A percentile compares a stretch with the other conserved stretches of the same genome.
phyloP scores from a whole-genome alignment of 2,113 vertebrate species.

The Xenopus laevis region DNA sequence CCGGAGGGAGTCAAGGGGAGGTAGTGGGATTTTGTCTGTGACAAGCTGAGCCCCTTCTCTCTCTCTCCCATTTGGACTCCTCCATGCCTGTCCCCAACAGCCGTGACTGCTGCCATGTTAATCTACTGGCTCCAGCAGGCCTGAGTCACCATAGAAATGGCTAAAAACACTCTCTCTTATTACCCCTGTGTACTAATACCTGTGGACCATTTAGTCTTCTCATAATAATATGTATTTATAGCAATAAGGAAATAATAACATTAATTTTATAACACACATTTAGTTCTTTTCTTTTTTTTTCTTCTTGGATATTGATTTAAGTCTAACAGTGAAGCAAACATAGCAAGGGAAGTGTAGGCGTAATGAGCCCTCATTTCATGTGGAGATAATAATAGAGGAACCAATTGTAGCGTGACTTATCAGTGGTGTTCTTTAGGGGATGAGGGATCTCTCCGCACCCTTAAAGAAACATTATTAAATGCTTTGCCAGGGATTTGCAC shows the following conservation, averaged over 20 bases:
- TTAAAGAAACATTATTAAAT: constrained; percentile 8
- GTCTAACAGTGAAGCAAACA: no score
- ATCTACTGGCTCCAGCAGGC: not conserved
- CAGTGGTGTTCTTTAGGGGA: not conserved
- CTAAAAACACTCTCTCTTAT: constrained; percentile 15
- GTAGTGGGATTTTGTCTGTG: not conserved
- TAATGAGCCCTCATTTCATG: not conserved
- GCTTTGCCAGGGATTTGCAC: constrained; percentile 1
- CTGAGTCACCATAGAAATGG: constrained; percentile 30
- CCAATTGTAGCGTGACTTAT: not conserved
- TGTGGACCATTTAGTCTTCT: no score
- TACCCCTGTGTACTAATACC: not conserved
- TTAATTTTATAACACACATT: no score
- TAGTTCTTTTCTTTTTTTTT: no score
- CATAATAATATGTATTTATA: no score
- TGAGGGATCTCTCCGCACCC: not conserved
- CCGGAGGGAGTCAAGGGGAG: not conserved
- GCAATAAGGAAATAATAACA: no score
- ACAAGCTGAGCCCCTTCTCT: not conserved
- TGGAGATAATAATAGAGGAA: not conserved
- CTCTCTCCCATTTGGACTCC: not conserved
- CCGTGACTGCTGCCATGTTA: not conserved
- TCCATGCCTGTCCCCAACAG: constrained; percentile 1
- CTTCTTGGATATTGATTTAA: no score
- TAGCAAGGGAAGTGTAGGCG: not conserved